Percentiles rank a stretch among this genome's conserved stretches.
phyloP scores from a whole-genome alignment of 2,888 invertebrate species.

The Macroteleia sp. region DNA sequence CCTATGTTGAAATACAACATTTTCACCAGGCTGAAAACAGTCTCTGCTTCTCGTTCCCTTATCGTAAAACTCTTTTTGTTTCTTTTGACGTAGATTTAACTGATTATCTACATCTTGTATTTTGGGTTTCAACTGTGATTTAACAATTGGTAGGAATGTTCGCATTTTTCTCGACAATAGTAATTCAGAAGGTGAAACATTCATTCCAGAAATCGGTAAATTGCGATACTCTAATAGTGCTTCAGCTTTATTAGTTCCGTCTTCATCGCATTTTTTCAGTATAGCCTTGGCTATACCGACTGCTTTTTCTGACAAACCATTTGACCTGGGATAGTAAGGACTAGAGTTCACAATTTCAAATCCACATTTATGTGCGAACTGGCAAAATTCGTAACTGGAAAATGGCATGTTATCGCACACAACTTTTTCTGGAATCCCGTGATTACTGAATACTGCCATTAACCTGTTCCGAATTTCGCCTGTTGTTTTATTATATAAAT shows the following conservation, averaged over 20 bases:
- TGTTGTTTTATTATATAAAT: no score
- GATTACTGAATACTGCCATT: no score
- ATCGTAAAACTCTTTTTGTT: slow-evolving; percentile 1
- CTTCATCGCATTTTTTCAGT: slow-evolving; percentile 1
- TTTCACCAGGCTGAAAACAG: not conserved
- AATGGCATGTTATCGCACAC: slow-evolving; percentile 16
- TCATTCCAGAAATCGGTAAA: slow-evolving; percentile 6
- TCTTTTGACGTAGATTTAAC: not conserved
- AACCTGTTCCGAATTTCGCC: no score
- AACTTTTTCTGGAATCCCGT: no score
- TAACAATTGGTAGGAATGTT: slow-evolving; percentile 5
- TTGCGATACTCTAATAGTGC: not conserved
- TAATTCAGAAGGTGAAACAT: slow-evolving; percentile 7
- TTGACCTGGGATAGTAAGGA: slow-evolving; percentile 22
- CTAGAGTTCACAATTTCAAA: slow-evolving; percentile 31
- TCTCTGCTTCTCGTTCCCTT: not conserved
- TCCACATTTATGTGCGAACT: slow-evolving; percentile 10
- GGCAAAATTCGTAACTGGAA: not conserved
- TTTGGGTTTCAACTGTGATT: slow-evolving; percentile 5
- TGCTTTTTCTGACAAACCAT: slow-evolving; percentile 41
- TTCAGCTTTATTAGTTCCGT: not conserved
- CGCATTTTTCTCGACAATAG: slow-evolving; percentile 5
- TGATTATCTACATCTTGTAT: not conserved
- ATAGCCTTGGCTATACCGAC: slow-evolving; percentile 48
- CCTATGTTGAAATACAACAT: not conserved